Conservation (phyloP, 2,888 invertebrate species). For the Cryptophagus acutangulus region DNA sequence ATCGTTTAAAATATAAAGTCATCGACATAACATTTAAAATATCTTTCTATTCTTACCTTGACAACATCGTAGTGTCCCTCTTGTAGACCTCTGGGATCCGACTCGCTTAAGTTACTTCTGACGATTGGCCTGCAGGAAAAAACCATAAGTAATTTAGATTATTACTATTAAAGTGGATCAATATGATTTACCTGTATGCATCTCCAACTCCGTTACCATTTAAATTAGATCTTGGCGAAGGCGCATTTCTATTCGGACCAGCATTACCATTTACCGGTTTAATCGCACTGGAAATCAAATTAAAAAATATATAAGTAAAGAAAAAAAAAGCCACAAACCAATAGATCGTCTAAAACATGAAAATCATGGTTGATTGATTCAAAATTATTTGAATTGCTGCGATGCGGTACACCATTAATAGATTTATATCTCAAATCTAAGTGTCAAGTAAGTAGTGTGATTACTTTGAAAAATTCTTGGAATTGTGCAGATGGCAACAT, state of each 20-base stretch:
- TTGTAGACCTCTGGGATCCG: slow-evolving; percentile 24
- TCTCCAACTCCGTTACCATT: slow-evolving; percentile 34
- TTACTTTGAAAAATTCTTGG: too few relatives aligned
- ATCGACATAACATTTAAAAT: too few relatives aligned
- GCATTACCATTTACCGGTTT: slow-evolving; percentile 41
- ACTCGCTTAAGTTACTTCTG: slow-evolving; percentile 15
- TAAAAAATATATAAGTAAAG: slow-evolving; percentile 7
- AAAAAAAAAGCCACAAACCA: slow-evolving; percentile 2
- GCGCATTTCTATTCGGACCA: slow-evolving; percentile 29
- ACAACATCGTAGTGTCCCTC: slow-evolving; percentile 43
- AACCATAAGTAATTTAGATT: slow-evolving; percentile 1
- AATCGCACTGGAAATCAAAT: slow-evolving; percentile 36
- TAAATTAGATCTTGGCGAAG: slow-evolving; percentile 36
- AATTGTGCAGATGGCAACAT: too few relatives aligned
- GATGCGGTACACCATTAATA: neutral
- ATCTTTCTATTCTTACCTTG: slow-evolving; percentile 45
- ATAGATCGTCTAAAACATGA: slow-evolving; percentile 4
- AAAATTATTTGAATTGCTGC: slow-evolving; percentile 3
- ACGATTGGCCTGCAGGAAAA: slow-evolving; percentile 17
- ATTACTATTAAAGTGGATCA: slow-evolving; percentile 2
- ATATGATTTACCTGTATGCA: slow-evolving; percentile 15
- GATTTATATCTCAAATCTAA: neutral
- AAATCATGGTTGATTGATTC: slow-evolving; percentile 3
- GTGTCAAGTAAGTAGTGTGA: neutral
- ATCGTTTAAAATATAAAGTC: too few relatives aligned